These are phyloP conservation scores for Heterotilapia buettikoferi DNA, from an alignment of 2,113 vertebrate species.

Conservation along the genomic window DNA sequence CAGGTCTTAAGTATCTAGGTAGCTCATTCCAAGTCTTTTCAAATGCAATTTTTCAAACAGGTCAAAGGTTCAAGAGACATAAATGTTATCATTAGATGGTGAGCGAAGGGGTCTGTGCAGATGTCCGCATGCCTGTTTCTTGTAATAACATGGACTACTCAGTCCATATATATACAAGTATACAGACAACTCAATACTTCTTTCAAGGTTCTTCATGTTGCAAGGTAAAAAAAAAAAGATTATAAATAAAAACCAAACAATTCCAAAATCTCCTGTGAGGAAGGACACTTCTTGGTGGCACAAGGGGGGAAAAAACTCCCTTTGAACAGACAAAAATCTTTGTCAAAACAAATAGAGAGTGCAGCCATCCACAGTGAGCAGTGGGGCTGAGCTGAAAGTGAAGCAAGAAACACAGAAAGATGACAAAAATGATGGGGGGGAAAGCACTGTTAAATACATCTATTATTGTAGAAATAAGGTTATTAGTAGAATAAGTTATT, in stretches of 20 bases:
- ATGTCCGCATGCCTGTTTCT: background rate
- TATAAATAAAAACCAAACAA: background rate
- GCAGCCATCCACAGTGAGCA: background rate
- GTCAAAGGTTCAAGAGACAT: background rate
- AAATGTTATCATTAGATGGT: background rate
- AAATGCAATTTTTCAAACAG: background rate
- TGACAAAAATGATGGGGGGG: background rate
- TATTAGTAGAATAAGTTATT: background rate
- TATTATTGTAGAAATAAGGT: background rate
- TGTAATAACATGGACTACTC: background rate
- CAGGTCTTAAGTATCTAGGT: background rate
- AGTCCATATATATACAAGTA: background rate
- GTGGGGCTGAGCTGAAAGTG: background rate
- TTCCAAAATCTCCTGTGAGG: background rate
- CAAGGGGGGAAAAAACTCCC: background rate
- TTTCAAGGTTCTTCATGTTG: background rate
- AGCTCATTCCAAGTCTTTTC: background rate
- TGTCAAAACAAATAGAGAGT: background rate
- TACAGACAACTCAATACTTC: background rate
- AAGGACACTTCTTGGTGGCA: background rate
- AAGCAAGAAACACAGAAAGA: background rate
- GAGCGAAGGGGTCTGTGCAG: background rate
- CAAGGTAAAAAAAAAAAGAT: background rate
- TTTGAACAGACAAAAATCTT: background rate
- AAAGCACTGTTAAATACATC: background rate